These are phyloP conservation scores for Scaptodrosophila latifasciaeformis DNA, from an alignment of 2,888 invertebrate species.

Conservation along the genomic window DNA sequence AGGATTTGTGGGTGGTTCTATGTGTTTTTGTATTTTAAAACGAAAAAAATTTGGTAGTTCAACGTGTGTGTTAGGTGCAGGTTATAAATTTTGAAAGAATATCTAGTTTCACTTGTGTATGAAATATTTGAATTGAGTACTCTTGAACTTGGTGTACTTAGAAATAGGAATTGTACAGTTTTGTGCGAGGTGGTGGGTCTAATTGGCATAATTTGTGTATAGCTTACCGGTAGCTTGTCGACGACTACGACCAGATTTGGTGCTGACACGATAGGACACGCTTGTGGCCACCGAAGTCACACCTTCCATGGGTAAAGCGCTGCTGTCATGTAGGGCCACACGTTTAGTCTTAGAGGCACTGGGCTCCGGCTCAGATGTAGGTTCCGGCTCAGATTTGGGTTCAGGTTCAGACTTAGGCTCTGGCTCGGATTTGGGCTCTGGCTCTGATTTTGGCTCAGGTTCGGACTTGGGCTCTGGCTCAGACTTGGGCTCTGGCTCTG, in stretches of 20 bases:
- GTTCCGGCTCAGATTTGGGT: conserved; percentile 75
- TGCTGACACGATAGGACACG: conserved; percentile 86
- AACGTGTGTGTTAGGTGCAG: conserved; percentile 71
- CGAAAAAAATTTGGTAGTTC: conserved; percentile 30
- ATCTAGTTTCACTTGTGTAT: too few species aligned
- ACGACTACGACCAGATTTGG: conserved; percentile 74
- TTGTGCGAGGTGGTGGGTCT: too few species aligned
- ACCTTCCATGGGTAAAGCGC: conserved; percentile 78
- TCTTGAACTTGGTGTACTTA: too few species aligned
- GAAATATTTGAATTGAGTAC: too few species aligned
- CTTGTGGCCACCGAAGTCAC: conserved; percentile 85
- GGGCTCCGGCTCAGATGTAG: conserved; percentile 74
- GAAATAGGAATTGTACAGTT: too few species aligned
- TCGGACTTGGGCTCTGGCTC: conserved; percentile 75
- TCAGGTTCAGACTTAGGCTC: conserved; percentile 73
- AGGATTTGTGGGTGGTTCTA: conserved; percentile 23
- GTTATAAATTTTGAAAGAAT: conserved; percentile 59
- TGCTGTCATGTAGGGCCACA: conserved; percentile 74
- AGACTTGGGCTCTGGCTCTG: conserved; percentile 75
- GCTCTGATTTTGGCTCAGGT: conserved; percentile 68
- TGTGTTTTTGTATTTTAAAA: conserved; percentile 19
- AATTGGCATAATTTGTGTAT: too few species aligned
- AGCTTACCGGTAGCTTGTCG: conserved; percentile 63
- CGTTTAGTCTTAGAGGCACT: conserved; percentile 76
- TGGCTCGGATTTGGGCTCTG: conserved; percentile 70